Evolutionary conservation across 2,888 invertebrate species (phyloP).

Genomic region (Cerceris ruficornis): DNA sequence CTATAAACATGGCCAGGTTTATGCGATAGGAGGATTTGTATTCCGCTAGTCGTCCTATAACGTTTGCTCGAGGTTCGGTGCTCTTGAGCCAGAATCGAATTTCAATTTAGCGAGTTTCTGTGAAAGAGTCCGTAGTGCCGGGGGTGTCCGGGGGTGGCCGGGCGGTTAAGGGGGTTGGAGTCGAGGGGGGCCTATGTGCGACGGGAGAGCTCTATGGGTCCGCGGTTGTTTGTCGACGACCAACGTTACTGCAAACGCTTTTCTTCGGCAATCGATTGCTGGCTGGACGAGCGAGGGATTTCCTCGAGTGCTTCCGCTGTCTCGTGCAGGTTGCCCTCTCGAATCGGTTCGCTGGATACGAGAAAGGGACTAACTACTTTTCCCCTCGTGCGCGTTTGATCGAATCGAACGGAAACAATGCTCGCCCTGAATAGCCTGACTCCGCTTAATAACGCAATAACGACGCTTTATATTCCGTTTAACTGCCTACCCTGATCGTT

Average conservation of each 20-base stretch:
- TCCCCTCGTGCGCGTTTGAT: conserved; percentile 48
- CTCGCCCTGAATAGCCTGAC: background rate
- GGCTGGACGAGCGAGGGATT: conserved; percentile 57
- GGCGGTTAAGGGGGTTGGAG: conserved; percentile 5
- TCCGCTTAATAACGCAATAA: conserved; percentile 10
- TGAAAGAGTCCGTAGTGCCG: conserved; percentile 27
- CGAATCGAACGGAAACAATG: conserved; percentile 60
- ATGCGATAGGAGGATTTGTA: background rate
- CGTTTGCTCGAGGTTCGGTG: conserved; percentile 24
- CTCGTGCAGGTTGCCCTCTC: conserved; percentile 61
- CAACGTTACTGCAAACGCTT: conserved; percentile 59
- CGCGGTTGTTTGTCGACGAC: conserved; percentile 64
- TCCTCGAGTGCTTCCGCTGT: conserved; percentile 68
- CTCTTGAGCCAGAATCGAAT: conserved; percentile 50
- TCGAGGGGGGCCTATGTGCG: conserved; percentile 24
- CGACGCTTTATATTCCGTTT: conserved; percentile 30
- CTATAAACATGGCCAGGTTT: background rate
- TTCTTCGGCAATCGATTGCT: conserved; percentile 66
- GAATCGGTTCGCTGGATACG: conserved; percentile 49
- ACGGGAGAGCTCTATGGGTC: conserved; percentile 30
- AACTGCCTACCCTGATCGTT: conserved; percentile 6
- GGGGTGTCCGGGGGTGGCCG: no score
- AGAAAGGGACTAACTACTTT: conserved; percentile 62
- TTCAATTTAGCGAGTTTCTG: conserved; percentile 55
- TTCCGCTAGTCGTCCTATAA: conserved; percentile 1